Evolutionary conservation across 1,140 invertebrate species (phyloP), one percentile per base, ranked within the genome.

Genomic region (Drosophila miranda): DNA sequence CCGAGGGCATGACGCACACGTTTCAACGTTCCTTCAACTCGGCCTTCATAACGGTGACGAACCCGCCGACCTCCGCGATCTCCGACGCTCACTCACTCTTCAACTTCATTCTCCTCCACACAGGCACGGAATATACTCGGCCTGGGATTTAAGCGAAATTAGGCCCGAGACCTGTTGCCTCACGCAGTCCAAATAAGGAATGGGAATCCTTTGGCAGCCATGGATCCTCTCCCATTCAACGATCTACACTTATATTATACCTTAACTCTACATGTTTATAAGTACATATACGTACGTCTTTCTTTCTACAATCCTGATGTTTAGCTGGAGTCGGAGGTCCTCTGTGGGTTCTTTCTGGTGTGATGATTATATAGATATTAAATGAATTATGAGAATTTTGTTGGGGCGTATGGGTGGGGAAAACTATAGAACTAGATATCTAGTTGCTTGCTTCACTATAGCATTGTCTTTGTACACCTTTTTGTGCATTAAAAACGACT

Each of bases 81-180:
- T 34, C 2, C 41, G 4, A 5, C 19, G 4, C 16, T 16, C 6
- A 55, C 8, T 21, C 8, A 16, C 49, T 45, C 7, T 11, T 21
- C 2, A 6, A 19, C 6, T 14, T 0, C 6, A 21, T 46, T 4
- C 0, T 11, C 6, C 3, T 13, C 34, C 34, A 38, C 34, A 1
- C 56, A 90, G 92, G 94, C 94, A 81, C 92, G 92, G 57, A 93
- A 93, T 90, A 93, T 93, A 74, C 84, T 93, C n/a, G 93, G 93
- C 57, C 41, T 93, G 23, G 92, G 92, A 57, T 93, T 92, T 89
- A 92, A 72, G 52, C 82, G 92, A 6, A 60, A 75, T 19, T 87
- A 87, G 54, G n/a, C 26, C 23, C 14, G 7, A n/a, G 14, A 51
- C 8, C 30, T 43, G 3, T n/a, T 51, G 38, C 38, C 52, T 46